phyloP scores from a whole-genome alignment of 2,113 vertebrate genomes.

The Siphamia tubifer region DNA sequence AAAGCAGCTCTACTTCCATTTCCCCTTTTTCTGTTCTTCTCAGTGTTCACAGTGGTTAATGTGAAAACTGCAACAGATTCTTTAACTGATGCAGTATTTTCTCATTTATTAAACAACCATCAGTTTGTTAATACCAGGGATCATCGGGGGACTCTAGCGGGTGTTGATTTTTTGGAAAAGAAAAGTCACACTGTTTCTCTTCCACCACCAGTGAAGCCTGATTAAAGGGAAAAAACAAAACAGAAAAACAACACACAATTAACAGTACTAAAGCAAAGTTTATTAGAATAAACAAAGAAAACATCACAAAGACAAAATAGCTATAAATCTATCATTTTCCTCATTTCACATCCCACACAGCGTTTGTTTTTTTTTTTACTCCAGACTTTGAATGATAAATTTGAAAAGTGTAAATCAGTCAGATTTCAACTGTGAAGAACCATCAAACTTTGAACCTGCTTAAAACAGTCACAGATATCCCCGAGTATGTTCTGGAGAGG shows the following conservation, averaged over 20 bases:
- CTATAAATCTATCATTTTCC: slow-evolving; percentile 69
- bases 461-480: slow-evolving; percentile 34
- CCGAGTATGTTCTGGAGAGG: slow-evolving; percentile 24
- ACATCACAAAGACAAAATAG: slow-evolving; percentile 74
- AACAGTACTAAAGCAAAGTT: slow-evolving; percentile 76
- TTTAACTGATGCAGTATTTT: too few relatives aligned
- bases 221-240: not conserved
- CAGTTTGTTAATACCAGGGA: too few relatives aligned
- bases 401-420: slow-evolving; percentile 23
- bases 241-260: not conserved
- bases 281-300: slow-evolving; percentile 80
- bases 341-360: slow-evolving; percentile 38
- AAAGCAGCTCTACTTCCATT: too few relatives aligned
- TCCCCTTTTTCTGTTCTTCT: too few relatives aligned
- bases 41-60: too few relatives aligned
- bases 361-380: slow-evolving; percentile 38
- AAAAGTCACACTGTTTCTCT: too few relatives aligned
- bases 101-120: too few relatives aligned
- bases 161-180: too few relatives aligned
- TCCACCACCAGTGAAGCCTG: not conserved
- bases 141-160: too few relatives aligned
- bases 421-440: slow-evolving; percentile 11
- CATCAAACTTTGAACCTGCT: slow-evolving; percentile 2
- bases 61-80: too few relatives aligned
- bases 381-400: slow-evolving; percentile 43